Evolutionary conservation across 2,113 vertebrate species (phyloP).

Genomic region (Paradisaea rubra): DNA sequence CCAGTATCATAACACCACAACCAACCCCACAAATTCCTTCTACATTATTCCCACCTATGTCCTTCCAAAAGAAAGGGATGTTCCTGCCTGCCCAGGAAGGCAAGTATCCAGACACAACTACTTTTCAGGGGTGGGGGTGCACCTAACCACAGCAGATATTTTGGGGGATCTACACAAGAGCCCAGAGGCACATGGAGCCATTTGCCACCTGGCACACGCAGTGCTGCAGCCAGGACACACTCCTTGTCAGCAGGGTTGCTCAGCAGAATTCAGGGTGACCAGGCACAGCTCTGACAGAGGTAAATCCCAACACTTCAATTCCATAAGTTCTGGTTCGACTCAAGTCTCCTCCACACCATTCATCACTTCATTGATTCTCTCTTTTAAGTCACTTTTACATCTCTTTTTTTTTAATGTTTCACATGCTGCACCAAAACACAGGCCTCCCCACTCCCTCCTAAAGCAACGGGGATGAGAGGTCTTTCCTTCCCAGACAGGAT

Average conservation of each 20-base stretch:
- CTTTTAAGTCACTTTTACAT: neutral
- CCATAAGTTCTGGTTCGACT: neutral
- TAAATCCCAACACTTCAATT: neutral
- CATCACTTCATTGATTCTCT: neutral
- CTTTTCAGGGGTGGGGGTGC: neutral
- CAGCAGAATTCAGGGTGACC: slow-evolving; percentile 2
- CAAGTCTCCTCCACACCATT: neutral
- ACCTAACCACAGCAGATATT: neutral
- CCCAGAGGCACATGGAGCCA: neutral
- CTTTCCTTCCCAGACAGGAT: neutral
- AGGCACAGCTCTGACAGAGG: neutral
- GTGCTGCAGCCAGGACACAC: neutral
- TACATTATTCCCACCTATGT: neutral
- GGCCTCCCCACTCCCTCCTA: neutral
- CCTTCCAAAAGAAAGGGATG: neutral
- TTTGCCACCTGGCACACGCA: neutral
- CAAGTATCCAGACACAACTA: neutral
- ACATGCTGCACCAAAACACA: neutral
- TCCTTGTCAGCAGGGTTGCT: neutral
- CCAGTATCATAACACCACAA: fast-evolving
- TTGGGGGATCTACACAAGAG: neutral
- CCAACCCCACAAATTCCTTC: neutral
- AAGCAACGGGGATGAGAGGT: neutral
- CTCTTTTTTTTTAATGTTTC: neutral
- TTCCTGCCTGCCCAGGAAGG: neutral